Evolutionary conservation across 2,888 invertebrate genomes (phyloP).

Genomic region (Hypselothyrea guttata): DNA sequence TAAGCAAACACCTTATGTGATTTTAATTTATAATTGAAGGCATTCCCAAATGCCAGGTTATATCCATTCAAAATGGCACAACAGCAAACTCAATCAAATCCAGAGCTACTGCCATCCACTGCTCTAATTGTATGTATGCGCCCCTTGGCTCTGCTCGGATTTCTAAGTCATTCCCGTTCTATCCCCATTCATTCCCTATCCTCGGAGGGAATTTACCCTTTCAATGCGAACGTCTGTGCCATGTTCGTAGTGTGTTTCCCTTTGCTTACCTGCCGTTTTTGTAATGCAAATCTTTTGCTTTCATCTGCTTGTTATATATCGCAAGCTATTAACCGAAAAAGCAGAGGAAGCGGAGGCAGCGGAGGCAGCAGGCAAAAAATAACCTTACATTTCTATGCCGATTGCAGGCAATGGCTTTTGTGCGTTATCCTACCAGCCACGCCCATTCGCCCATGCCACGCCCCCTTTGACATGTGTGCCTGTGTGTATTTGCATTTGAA

Average conservation of each 20-base stretch:
- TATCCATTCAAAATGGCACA: conserved; percentile 21
- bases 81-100: conserved; percentile 61
- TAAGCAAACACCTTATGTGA: conserved; percentile 33
- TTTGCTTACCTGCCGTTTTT: conserved; percentile 68
- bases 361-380: background rate
- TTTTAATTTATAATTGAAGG: conserved; percentile 44
- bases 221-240: conserved; percentile 18
- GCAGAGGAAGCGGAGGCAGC: conserved; percentile 7
- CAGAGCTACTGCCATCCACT: conserved; percentile 1
- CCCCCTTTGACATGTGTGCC: conserved; percentile 10
- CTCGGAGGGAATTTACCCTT: conserved; percentile 35
- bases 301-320: conserved; percentile 77
- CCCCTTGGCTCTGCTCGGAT: conserved; percentile 30
- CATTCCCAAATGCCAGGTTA: conserved; percentile 23
- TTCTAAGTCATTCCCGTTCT: no score
- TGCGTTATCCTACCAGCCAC: conserved; percentile 25
- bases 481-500: conserved; percentile 69
- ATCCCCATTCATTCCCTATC: background rate
- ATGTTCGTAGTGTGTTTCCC: conserved; percentile 29
- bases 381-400: conserved; percentile 59
- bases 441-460: conserved; percentile 2
- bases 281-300: conserved; percentile 76
- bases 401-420: conserved; percentile 33
- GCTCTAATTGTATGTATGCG: conserved; percentile 42
- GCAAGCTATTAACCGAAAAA: conserved; percentile 69